These are phyloP conservation scores for Pomatorhinus ruficollis DNA, from an alignment of 2,113 vertebrate species.

Conservation along the genomic window DNA sequence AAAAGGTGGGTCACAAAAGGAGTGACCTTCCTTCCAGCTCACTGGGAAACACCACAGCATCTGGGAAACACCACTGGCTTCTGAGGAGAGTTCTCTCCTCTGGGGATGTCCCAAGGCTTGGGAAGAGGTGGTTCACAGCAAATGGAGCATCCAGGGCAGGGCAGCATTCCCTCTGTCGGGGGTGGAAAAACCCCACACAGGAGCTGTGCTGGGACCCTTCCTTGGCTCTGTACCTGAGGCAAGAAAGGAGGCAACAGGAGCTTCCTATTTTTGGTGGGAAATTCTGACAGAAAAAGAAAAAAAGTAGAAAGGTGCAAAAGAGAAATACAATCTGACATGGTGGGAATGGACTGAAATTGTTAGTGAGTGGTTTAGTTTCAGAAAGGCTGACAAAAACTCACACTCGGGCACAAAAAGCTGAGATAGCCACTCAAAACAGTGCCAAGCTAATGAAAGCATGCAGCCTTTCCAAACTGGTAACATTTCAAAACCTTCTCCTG, in stretches of 20 bases:
- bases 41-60: neutral
- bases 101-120: neutral
- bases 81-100: neutral
- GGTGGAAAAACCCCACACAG: neutral
- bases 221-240: neutral
- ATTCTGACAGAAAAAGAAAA: neutral
- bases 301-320: neutral
- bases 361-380: neutral
- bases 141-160: neutral
- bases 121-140: neutral
- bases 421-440: neutral
- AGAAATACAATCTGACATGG: neutral
- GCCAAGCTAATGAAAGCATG: neutral
- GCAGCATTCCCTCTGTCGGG: neutral
- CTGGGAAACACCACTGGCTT: neutral
- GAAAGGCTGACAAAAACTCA: neutral
- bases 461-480: neutral
- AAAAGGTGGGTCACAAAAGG: neutral
- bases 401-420: neutral
- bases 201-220: neutral
- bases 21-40: neutral
- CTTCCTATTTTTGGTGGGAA: neutral
- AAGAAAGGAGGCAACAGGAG: neutral
- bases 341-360: neutral
- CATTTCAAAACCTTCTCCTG: neutral